phyloP scores from a whole-genome alignment of 1,140 invertebrate species.

The Drosophila albomicans region DNA sequence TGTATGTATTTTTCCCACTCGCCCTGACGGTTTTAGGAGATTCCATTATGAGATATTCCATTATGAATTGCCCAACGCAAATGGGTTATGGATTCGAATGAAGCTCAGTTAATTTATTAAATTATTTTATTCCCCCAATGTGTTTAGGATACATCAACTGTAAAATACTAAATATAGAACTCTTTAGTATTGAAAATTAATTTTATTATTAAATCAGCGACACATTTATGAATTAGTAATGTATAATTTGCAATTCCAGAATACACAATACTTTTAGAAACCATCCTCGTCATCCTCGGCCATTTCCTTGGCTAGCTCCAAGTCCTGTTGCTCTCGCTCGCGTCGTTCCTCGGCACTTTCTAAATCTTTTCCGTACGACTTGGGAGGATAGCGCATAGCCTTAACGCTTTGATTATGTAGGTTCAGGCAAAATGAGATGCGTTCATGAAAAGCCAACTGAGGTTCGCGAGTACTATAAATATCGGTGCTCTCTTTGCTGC shows the following conservation, averaged over 20 bases:
- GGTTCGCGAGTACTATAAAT: slow-evolving; percentile 99
- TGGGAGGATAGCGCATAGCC: slow-evolving; percentile 99
- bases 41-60: too few species aligned
- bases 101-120: too few species aligned
- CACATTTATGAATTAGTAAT: slow-evolving; percentile 36
- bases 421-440: slow-evolving; percentile 98
- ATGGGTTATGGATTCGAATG: too few species aligned
- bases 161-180: not conserved
- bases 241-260: slow-evolving; percentile 4
- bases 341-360: slow-evolving; percentile 98
- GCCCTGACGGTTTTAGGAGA: too few species aligned
- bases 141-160: too few species aligned
- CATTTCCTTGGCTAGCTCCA: slow-evolving; percentile 99
- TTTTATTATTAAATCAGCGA: slow-evolving; percentile 38
- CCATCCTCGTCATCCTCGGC: slow-evolving; percentile 99
- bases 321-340: slow-evolving; percentile 98
- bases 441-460: slow-evolving; percentile 97
- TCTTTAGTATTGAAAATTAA: slow-evolving; percentile 23
- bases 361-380: slow-evolving; percentile 98
- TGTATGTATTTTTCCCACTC: too few species aligned
- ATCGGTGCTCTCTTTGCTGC: slow-evolving; percentile 98
- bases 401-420: slow-evolving; percentile 99
- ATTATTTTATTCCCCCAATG: too few species aligned
- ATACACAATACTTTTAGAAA: slow-evolving; percentile 85
- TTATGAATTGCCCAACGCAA: too few species aligned